Evolutionary conservation across 2,797 vertebrate genomes (phyloP), one percentile per base, ranked within the genome.

Genomic region (Agapornis canus): DNA sequence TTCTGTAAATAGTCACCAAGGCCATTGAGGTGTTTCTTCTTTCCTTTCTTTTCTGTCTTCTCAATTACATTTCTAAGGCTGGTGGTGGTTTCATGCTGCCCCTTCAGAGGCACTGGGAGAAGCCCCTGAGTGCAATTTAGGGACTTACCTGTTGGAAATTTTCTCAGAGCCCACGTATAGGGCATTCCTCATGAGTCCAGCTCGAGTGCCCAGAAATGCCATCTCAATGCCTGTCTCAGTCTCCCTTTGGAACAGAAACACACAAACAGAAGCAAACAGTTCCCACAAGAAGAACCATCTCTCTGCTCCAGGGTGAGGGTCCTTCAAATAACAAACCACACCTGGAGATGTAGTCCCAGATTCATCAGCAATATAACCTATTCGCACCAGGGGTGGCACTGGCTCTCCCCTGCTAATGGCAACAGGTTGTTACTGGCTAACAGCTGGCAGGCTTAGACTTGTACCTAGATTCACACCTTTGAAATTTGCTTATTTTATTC

Each of bases 151-250:
- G 93, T 97, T 98, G 5, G 98, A 97, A 94, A 99, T 95, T 92
- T 99, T 99, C 96, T 99, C 99, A 1, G 98, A 97, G 39, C 99
- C 99, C 48, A 98, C 97, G 2, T 99, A 99, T 75, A 98, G 97
- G 93, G 93, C 97, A 81, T 97, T 98, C 85, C 99, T 98, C 96
- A 98, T 98, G 64, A 99, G 98, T 21, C 99, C 99, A 7, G 99
- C 99, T 13, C 99, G 98, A 10, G 99, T 99, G 40, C 99, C 99
- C 96, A 99, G 96, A 95, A 99, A 99, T 0, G 98, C 99, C 8
- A 98, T 96, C 96, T 99, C 99, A 23, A 99, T 85, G 10, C 98
- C 98, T 0, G 97, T 97, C 6, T 99, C 98, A 5, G 98, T 92
- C 6, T 98, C 98, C 86, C 97, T 98, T 80, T 16, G 78, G 56